Base-by-base conservation (phyloP, 64 coral and sea anemone genomes). In the Porites lutea region DNA sequence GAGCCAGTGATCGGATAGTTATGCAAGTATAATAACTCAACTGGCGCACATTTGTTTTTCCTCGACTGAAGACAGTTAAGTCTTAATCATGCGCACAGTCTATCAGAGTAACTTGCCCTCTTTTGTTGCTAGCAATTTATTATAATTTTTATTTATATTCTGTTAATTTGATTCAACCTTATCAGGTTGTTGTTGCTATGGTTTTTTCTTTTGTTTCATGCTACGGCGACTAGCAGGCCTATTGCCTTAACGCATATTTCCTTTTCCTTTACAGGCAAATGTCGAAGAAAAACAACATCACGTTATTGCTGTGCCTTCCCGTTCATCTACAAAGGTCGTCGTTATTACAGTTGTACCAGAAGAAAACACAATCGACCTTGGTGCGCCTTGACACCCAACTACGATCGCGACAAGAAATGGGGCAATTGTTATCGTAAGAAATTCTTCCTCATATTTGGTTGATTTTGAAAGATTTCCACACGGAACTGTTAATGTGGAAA, bases 261-360 rank as follows among this genome's bases (percentile, higher is more conserved):
- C 1, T 72, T 88, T 88, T 6, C 45, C 45, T 8, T 18, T 6
- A 0, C 69, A 88, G 86, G 86, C 20, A 59, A 47, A 60, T 88
- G 86, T 44, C 86, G 86, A 75, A 59, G 57, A 13, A 88, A 22
- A 21, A 80, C 89, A 43, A 80, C 65, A 6, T 62, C 73, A 4
- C 79, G 82, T 53, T 69, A 93, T 10, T 93, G 91, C 63, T 93
- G 91, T 19, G 46, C 74, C 1, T 93, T 93, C 82, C 82, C 91
- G 21, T 93, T 93, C 43, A 79, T 78, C 69, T 93, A 93, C 83
- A 63, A n/a, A 52, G 91, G 82, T 2, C 55, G 55, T 12, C 59
- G 54, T 44, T 93, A 93, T 20, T 77, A 75, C 44, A 86, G 80
- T 37, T 93, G 91, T 54, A 87, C 72, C 15, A 87, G 22, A 63